phyloP scores from a whole-genome alignment of 2,797 vertebrate genomes.

The Simalia tracyae region DNA sequence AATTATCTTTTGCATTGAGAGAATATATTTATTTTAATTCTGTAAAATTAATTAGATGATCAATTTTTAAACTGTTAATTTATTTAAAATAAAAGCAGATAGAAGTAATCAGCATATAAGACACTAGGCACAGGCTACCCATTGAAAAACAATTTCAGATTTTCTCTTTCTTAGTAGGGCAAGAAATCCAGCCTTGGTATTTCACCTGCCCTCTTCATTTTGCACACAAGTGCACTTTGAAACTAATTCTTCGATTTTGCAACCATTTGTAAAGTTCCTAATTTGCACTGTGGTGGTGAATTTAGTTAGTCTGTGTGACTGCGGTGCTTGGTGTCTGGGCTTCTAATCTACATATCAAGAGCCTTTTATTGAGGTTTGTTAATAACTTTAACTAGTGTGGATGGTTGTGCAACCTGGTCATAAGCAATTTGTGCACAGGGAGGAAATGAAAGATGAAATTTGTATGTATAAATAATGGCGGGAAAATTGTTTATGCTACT shows the following conservation, averaged over 20 bases:
- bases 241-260: conserved; percentile 24
- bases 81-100: neutral
- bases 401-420: conserved; percentile 40
- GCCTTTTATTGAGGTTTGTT: conserved; percentile 29
- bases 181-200: neutral
- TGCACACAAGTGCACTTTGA: conserved; percentile 32
- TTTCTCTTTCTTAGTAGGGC: conserved; percentile 17
- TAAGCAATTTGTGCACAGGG: conserved; percentile 24
- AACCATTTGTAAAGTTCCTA: conserved; percentile 26
- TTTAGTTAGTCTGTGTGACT: conserved; percentile 9
- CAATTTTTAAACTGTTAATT: neutral
- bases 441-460: conserved; percentile 30
- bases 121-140: conserved; percentile 5
- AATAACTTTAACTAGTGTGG: conserved; percentile 30
- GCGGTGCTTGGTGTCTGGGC: conserved; percentile 1
- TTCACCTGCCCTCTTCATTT: conserved; percentile 44
- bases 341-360: conserved; percentile 30
- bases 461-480: conserved; percentile 18
- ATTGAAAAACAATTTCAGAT: conserved; percentile 39
- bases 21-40: conserved; percentile 23
- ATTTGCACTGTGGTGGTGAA: conserved; percentile 27
- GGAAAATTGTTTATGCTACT: conserved; percentile 37
- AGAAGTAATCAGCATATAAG: neutral
- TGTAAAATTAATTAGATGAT: conserved; percentile 8
- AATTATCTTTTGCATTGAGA: neutral